Percentiles rank a stretch among this genome's conserved stretches.
Conservation (phyloP, 2,113 vertebrate genomes). For the Pangasianodon hypophthalmus region DNA sequence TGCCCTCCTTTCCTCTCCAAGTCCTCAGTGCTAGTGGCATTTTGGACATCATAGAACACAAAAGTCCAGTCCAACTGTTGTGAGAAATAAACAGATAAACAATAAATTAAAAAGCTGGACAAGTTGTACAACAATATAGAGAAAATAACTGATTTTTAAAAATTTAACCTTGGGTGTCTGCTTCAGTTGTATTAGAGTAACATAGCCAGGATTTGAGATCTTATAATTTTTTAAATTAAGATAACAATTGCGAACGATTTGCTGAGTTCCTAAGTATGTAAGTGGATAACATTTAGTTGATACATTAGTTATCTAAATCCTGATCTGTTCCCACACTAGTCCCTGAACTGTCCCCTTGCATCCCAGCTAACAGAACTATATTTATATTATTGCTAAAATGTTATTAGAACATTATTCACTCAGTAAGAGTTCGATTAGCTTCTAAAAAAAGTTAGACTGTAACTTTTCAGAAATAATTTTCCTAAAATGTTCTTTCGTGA, state of each 20-base stretch:
- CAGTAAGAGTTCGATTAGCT: neutral
- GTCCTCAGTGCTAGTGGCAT: neutral
- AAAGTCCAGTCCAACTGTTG: neutral
- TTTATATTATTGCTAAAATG: neutral
- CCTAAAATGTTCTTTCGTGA: neutral
- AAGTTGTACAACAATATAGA: neutral
- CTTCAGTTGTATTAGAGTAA: neutral
- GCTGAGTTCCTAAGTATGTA: neutral
- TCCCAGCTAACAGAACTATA: neutral
- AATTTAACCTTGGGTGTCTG: neutral
- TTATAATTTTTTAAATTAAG: neutral
- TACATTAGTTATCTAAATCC: neutral
- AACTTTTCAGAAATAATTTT: neutral
- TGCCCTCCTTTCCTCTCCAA: slow-evolving; percentile 30
- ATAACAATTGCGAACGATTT: neutral
- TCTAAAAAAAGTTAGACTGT: neutral
- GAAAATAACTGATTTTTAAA: neutral
- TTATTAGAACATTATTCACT: neutral
- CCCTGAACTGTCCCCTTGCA: neutral
- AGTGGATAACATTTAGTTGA: neutral
- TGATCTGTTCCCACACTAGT: neutral
- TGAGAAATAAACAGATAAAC: neutral
- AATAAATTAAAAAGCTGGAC: neutral
- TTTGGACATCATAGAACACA: neutral
- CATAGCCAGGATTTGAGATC: neutral